These are phyloP conservation scores for Petaurus breviceps DNA, from an alignment of 2,113 vertebrate species.

Conservation along the genomic window DNA sequence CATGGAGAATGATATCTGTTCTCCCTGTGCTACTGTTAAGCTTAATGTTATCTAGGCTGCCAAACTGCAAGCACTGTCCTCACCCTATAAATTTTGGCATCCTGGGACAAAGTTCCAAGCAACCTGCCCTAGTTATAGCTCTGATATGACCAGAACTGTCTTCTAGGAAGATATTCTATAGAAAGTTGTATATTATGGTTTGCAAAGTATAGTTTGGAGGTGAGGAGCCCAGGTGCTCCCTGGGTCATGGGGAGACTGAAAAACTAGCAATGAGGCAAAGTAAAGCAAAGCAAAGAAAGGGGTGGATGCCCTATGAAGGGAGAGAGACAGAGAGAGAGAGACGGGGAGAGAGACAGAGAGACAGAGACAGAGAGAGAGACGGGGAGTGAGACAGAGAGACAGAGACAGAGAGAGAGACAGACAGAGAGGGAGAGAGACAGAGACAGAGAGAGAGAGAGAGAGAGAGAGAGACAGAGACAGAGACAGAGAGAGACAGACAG, in stretches of 20 bases:
- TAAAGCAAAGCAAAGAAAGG: background rate
- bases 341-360: no score
- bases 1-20: background rate
- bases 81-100: background rate
- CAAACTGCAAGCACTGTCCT: background rate
- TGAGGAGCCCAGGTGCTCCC: background rate
- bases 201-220: background rate
- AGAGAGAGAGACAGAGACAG: no score
- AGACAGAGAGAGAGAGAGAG: no score
- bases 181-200: background rate
- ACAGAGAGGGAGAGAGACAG: no score
- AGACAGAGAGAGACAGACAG: no score
- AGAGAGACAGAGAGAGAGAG: no score
- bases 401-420: no score
- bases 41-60: background rate
- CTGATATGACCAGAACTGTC: background rate
- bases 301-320: background rate
- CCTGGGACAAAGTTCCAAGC: background rate
- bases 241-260: background rate
- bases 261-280: background rate
- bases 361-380: no score
- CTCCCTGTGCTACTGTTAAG: background rate
- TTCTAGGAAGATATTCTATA: background rate
- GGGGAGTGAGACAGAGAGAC: no score
- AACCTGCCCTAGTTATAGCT: background rate